A percentile compares a stretch with the other conserved stretches of the same genome.
phyloP scores from a whole-genome alignment of 2,888 invertebrate species.

The Mechanitis mazaeus region DNA sequence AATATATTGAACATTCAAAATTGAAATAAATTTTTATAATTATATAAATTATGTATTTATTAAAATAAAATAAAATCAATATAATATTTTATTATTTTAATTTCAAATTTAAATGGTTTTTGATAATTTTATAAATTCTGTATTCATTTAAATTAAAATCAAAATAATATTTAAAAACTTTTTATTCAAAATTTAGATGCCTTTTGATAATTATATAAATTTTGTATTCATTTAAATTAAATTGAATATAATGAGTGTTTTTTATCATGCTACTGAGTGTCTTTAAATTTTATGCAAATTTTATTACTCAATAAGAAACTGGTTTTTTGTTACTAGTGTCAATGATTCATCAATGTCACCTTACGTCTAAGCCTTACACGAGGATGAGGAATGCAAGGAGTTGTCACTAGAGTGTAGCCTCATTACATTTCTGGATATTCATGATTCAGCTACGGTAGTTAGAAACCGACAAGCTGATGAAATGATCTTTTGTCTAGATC shows the following conservation, averaged over 20 bases:
- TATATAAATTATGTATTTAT: too few relatives aligned
- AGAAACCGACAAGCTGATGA: conserved; percentile 22
- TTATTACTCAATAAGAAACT: conserved; percentile 35
- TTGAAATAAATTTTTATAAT: too few relatives aligned
- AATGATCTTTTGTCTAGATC: conserved; percentile 23
- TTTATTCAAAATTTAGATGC: too few relatives aligned
- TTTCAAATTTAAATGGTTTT: background rate
- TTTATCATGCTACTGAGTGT: background rate
- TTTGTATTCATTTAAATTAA: too few relatives aligned
- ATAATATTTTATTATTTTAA: too few relatives aligned
- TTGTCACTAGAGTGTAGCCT: background rate
- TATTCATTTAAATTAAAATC: background rate
- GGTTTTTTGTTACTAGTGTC: conserved; percentile 37
- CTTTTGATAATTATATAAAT: too few relatives aligned
- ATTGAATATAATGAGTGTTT: background rate
- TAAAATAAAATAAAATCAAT: too few relatives aligned
- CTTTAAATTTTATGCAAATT: conserved; percentile 42
- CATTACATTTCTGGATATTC: conserved; percentile 17
- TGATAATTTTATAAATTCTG: background rate
- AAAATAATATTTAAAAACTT: background rate
- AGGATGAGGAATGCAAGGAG: conserved; percentile 14
- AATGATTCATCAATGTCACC: conserved; percentile 58
- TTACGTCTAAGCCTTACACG: conserved; percentile 27
- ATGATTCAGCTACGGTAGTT: conserved; percentile 24
- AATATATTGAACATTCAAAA: background rate